A percentile compares a stretch with the other conserved stretches of the same genome.
These are phyloP conservation scores for Ammodytes marinus DNA, from an alignment of 2,113 vertebrate species.

Conservation along the genomic window DNA sequence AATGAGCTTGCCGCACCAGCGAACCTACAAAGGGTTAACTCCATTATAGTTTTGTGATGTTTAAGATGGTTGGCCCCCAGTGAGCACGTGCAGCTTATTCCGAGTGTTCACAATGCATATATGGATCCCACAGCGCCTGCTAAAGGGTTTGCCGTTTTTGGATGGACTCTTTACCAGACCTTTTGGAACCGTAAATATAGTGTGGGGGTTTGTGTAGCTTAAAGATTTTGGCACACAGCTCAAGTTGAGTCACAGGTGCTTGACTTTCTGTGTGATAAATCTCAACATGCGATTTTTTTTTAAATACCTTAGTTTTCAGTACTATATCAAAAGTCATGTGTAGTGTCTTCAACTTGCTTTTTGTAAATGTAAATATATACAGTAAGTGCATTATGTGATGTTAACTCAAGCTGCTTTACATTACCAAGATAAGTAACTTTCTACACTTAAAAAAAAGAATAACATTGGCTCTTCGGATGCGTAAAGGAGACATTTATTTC, in stretches of 20 bases:
- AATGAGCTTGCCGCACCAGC: background rate
- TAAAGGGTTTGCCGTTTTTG: slow-evolving; percentile 50
- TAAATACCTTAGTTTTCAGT: background rate
- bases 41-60: slow-evolving; percentile 9
- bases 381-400: background rate
- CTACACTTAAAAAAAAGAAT: too few species aligned
- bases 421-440: background rate
- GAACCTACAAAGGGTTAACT: slow-evolving; percentile 21
- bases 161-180: slow-evolving; percentile 30
- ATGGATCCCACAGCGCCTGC: slow-evolving; percentile 48
- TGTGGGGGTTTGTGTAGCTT: slow-evolving; percentile 8
- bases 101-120: slow-evolving; percentile 30
- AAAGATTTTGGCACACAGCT: background rate
- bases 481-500: background rate
- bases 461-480: background rate
- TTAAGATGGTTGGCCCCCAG: slow-evolving; percentile 21
- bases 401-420: background rate
- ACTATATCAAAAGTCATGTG: background rate
- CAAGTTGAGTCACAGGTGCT: slow-evolving; percentile 37
- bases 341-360: too few species aligned
- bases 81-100: slow-evolving; percentile 34
- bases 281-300: background rate
- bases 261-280: background rate
- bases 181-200: slow-evolving; percentile 34
- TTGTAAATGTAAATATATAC: too few species aligned